Evolutionary conservation across 2,113 vertebrate genomes (phyloP), one percentile per base, ranked within the genome.

Genomic region (Equus przewalskii): DNA sequence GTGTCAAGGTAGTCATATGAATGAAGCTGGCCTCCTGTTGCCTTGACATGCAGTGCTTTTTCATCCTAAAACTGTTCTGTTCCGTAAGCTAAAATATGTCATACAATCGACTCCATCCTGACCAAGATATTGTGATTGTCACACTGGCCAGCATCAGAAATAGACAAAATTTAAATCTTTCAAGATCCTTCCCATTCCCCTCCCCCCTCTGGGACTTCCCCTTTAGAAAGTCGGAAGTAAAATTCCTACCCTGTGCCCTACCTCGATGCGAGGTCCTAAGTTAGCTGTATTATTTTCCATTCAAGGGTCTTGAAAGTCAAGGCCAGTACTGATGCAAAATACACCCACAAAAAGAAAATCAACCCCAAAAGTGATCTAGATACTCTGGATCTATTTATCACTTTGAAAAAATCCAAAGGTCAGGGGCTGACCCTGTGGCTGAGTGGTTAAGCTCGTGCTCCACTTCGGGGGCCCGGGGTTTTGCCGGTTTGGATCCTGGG

Each of bases 251-350:
- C 30, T 4, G 56, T 13, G 9, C 36, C 58, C 41, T 26, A 13
- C 46, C 6, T 56, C 28, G 11, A 24, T 44, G 7, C 18, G 56
- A 30, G 41, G 33, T 30, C 1, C 2, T 1, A 14, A 11, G 7
- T 60, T 94, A 58, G n/a, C 56, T 58, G 33, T 13, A 44, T 60
- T 79, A 19, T 58, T 81, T 93, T 82, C 60, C 56, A 51, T 72
- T 51, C 24, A 8, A 49, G 14, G 7, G 11, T 44, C 11, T 30
- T 44, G 51, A 58, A 12, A 86, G 36, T 46, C 73, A 64, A 78
- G 33, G 33, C 70, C n/a, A 76, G 12, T n/a, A 41, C 4, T 41
- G 24, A 41, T 64, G 78, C 24, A 72, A 95, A 84, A 72, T 1
- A 67, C 4, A 70, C 41, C 62, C 41, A 36, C 18, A 49, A n/a